Evolutionary conservation across 2,113 vertebrate genomes (phyloP).

Genomic region (Alethe castanea): DNA sequence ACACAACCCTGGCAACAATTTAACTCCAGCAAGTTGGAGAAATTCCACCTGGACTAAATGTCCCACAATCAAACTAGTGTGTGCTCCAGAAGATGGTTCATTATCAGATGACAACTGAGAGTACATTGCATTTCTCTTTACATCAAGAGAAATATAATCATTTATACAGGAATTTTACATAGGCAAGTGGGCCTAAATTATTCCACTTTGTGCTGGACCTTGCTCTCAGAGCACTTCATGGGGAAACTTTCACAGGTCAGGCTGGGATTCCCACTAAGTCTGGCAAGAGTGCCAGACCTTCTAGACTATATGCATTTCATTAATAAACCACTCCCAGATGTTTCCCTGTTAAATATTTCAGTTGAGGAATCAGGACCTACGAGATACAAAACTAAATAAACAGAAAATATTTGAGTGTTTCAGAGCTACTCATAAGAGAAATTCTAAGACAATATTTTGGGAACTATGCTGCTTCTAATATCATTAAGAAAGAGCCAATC

Average conservation of each 20-base stretch:
- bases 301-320: neutral
- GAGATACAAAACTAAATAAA: neutral
- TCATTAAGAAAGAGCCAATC: neutral
- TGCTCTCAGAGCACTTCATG: neutral
- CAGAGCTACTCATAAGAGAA: neutral
- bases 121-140: neutral
- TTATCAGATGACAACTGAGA: neutral
- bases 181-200: neutral
- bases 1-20: conserved; percentile 28
- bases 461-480: neutral
- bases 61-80: neutral
- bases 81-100: neutral
- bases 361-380: neutral
- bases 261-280: neutral
- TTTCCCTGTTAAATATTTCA: neutral
- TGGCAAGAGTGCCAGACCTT: neutral
- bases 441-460: neutral
- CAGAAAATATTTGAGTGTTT: neutral
- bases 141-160: neutral
- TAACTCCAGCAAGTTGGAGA: conserved; percentile 24
- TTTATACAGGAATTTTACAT: neutral
- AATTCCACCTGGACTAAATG: conserved; percentile 34
- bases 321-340: neutral
- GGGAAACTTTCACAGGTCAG: neutral
- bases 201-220: neutral